phyloP scores from a whole-genome alignment of 1,140 invertebrate species.

The Glossosoma conforme region DNA sequence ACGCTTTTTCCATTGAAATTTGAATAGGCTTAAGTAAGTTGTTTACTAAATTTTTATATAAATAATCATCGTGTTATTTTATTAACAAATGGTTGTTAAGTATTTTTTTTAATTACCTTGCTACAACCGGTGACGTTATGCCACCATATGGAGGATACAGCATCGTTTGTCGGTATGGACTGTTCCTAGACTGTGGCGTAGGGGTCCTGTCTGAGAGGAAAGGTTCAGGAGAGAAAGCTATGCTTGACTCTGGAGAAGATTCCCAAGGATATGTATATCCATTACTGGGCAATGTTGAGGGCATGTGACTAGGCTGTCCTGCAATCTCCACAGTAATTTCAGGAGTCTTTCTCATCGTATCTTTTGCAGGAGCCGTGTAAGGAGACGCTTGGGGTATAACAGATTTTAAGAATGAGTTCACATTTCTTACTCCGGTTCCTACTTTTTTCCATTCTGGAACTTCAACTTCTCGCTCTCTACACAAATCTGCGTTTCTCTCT shows the following conservation, averaged over 20 bases:
- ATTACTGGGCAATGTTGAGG: constrained; percentile 11
- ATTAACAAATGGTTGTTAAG: too few relatives aligned
- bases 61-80: too few relatives aligned
- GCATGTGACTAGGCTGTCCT: constrained; percentile 30
- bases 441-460: constrained; percentile 45
- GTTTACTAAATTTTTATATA: too few relatives aligned
- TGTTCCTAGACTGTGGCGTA: constrained; percentile 37
- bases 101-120: constrained; percentile 23
- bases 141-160: constrained; percentile 16
- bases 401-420: constrained; percentile 17
- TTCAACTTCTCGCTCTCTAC: constrained; percentile 33
- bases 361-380: constrained; percentile 5
- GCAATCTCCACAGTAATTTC: constrained; percentile 30
- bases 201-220: constrained; percentile 23
- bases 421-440: constrained; percentile 35
- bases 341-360: constrained; percentile 22
- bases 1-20: too few relatives aligned
- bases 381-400: constrained; percentile 4
- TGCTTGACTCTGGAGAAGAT: constrained; percentile 40
- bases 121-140: constrained; percentile 12
- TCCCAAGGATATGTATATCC: constrained; percentile 31
- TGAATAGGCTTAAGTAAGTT: too few relatives aligned
- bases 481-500: constrained; percentile 45
- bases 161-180: constrained; percentile 20
- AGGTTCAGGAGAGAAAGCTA: constrained; percentile 33